Percentiles rank a stretch among this genome's conserved stretches.
Conservation (phyloP, 2,113 vertebrate species). For the Excalfactoria chinensis region DNA sequence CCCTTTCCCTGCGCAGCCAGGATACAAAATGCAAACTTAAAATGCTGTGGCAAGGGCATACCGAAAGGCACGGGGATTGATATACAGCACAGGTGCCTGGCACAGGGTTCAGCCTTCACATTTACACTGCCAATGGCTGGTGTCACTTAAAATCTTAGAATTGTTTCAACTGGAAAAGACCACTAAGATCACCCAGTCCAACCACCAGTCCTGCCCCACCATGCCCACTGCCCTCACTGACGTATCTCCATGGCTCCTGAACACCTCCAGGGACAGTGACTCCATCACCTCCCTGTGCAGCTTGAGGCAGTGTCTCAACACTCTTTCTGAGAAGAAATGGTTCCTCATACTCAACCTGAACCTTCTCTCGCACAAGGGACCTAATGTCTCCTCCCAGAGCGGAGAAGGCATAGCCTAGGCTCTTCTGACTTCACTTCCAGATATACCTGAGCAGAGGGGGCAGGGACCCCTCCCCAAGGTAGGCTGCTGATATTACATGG, state of each 20-base stretch:
- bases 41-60: background rate
- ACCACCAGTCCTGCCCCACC: too few relatives aligned
- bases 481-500: background rate
- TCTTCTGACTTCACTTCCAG: background rate
- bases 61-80: background rate
- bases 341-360: too few relatives aligned
- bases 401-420: background rate
- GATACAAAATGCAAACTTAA: background rate
- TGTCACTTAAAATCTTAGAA: background rate
- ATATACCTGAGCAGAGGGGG: background rate
- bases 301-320: too few relatives aligned
- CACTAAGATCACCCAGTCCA: too few relatives aligned
- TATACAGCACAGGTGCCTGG: background rate
- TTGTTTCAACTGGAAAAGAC: too few relatives aligned
- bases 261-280: too few relatives aligned
- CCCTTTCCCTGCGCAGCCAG: background rate
- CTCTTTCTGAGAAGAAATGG: too few relatives aligned
- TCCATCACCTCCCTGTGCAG: too few relatives aligned
- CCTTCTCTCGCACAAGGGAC: background rate
- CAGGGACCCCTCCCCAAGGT: background rate
- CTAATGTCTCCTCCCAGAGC: background rate
- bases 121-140: background rate
- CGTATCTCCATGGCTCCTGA: too few relatives aligned
- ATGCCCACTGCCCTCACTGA: too few relatives aligned
- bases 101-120: background rate